Evolutionary conservation across 2,888 invertebrate genomes (phyloP).

Genomic region (Tachystola acroxantha): DNA sequence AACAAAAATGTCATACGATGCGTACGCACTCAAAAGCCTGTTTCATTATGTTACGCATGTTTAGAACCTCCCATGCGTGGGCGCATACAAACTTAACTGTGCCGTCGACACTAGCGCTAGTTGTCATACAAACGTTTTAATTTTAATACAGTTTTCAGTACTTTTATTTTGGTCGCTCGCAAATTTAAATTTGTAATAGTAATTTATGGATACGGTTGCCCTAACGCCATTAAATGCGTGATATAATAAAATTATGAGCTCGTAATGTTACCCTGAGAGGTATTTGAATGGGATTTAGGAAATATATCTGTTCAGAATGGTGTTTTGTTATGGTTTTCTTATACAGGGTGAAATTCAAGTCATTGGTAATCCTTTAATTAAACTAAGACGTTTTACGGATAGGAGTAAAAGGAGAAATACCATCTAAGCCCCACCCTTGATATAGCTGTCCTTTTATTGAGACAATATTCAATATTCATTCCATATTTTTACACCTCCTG

Average conservation of each 20-base stretch:
- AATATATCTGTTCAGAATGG: background rate
- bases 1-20: background rate
- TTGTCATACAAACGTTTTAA: background rate
- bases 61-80: background rate
- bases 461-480: too few species aligned
- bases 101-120: background rate
- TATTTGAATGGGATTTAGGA: constrained; percentile 4
- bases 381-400: too few species aligned
- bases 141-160: background rate
- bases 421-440: too few species aligned
- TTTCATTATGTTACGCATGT: background rate
- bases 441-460: too few species aligned
- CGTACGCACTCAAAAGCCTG: background rate
- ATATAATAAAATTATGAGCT: constrained; percentile 12
- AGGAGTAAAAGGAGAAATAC: too few species aligned
- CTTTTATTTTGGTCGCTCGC: constrained; percentile 1
- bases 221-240: constrained; percentile 6
- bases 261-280: constrained; percentile 2
- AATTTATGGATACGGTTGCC: constrained; percentile 4
- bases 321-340: background rate
- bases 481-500: too few species aligned
- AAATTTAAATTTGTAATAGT: constrained; percentile 3
- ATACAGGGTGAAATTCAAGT: too few species aligned
- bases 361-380: too few species aligned
- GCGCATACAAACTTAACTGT: background rate